Conservation (phyloP, 30 jellyfish, hydroid and myxozoan genomes). For the Phacellophora camtschatica region DNA sequence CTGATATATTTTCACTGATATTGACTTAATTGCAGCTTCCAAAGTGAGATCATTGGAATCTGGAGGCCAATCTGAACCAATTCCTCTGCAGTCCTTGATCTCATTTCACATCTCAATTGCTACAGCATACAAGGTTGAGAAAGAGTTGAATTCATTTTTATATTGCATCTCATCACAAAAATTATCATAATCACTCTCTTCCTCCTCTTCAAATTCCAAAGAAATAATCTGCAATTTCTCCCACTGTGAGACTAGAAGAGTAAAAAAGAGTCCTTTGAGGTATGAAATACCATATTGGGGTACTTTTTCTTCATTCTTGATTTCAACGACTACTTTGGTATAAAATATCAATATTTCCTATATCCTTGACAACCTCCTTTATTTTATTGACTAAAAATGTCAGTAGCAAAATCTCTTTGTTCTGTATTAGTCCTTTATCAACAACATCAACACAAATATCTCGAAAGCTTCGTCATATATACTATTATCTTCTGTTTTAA, state of each 20-base stretch:
- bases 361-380: not conserved
- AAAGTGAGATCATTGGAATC: conserved; percentile 12
- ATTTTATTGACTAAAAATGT: not conserved
- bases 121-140: not conserved
- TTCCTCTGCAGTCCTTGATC: conserved; percentile 20
- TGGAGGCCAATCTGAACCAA: conserved; percentile 46
- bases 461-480: not conserved
- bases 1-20: conserved; percentile 29
- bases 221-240: not conserved
- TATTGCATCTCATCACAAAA: not conserved
- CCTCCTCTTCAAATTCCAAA: not conserved
- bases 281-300: conserved; percentile 1
- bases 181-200: not conserved
- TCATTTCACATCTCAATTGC: not conserved
- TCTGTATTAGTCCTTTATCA: not conserved
- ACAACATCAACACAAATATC: not conserved
- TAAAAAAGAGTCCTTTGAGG: not conserved
- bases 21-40: conserved; percentile 26
- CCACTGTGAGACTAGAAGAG: not conserved
- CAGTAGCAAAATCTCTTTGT: not conserved
- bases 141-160: not conserved
- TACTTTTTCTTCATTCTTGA: conserved; percentile 15
- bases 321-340: conserved; percentile 11
- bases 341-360: not conserved
- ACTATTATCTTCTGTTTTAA: not conserved